phyloP scores from a whole-genome alignment of 92 coral and sea anemone species.

The Siderastrea siderea region DNA sequence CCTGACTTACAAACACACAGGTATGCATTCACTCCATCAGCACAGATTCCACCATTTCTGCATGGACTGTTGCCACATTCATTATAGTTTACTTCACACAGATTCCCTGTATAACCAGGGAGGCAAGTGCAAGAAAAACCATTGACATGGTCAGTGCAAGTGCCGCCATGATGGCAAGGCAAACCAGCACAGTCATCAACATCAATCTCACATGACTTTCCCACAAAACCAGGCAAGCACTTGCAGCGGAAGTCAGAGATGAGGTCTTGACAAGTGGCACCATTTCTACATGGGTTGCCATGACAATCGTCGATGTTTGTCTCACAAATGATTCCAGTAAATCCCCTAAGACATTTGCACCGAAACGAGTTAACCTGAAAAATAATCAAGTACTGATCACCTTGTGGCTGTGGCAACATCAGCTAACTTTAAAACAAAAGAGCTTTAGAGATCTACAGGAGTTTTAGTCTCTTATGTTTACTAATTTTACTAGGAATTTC shows the following conservation, averaged over 20 bases:
- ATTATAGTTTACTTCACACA: conserved; percentile 77
- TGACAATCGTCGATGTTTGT: conserved; percentile 84
- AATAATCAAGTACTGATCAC: neutral
- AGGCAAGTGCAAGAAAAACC: conserved; percentile 74
- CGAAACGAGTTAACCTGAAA: conserved; percentile 83
- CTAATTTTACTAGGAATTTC: no score
- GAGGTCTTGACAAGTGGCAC: conserved; percentile 81
- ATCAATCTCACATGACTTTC: conserved; percentile 71
- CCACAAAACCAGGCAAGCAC: conserved; percentile 78
- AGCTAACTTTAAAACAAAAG: no score
- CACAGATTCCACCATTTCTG: conserved; percentile 87
- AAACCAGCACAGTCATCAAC: conserved; percentile 76
- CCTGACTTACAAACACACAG: conserved; percentile 85
- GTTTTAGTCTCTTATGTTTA: no score
- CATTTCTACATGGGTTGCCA: conserved; percentile 79
- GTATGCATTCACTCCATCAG: conserved; percentile 87
- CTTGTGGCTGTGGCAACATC: no score
- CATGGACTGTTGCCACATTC: conserved; percentile 87
- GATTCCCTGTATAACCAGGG: conserved; percentile 72
- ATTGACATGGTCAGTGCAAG: conserved; percentile 74
- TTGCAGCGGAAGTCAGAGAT: conserved; percentile 72
- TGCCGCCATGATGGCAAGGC: conserved; percentile 84
- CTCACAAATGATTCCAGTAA: conserved; percentile 81
- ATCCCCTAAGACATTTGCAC: conserved; percentile 79
- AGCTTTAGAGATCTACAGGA: no score